Evolutionary conservation across 2,888 invertebrate species (phyloP).

Genomic region (Amphipoea lucens): DNA sequence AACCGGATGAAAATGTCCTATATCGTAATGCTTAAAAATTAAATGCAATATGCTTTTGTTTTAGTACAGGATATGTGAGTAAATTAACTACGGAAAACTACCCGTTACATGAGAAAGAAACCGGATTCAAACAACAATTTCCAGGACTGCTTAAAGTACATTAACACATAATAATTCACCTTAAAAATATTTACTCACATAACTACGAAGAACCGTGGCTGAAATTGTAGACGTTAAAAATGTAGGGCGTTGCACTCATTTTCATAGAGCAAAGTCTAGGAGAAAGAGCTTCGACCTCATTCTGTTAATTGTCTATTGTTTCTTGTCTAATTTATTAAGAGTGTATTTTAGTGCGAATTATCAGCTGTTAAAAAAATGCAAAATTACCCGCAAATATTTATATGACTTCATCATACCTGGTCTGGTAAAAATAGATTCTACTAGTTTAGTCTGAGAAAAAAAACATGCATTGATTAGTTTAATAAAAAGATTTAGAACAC

Average conservation of each 20-base stretch:
- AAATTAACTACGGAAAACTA: neutral
- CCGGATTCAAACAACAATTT: conserved; percentile 8
- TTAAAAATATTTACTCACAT: conserved; percentile 40
- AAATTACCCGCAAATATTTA: conserved; percentile 30
- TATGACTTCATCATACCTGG: conserved; percentile 9
- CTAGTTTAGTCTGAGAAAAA: neutral
- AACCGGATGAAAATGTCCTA: neutral
- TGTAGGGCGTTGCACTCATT: conserved; percentile 34
- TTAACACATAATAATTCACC: conserved; percentile 46
- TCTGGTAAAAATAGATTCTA: neutral
- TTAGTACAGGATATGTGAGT: conserved; percentile 1
- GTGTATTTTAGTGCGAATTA: conserved; percentile 8
- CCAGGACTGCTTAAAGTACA: conserved; percentile 23
- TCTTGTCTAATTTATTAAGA: conserved; percentile 22
- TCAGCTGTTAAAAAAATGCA: conserved; percentile 15
- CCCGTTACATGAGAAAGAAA: neutral
- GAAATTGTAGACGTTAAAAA: conserved; percentile 5
- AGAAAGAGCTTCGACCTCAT: conserved; percentile 34
- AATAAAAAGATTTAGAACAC: too few species aligned
- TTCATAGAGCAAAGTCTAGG: conserved; percentile 20
- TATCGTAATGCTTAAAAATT: neutral
- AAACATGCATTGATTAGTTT: neutral
- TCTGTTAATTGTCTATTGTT: conserved; percentile 33
- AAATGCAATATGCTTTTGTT: neutral
- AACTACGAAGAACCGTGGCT: conserved; percentile 13